phyloP scores from a whole-genome alignment of 2,888 invertebrate genomes.

The Aethes cnicana region DNA sequence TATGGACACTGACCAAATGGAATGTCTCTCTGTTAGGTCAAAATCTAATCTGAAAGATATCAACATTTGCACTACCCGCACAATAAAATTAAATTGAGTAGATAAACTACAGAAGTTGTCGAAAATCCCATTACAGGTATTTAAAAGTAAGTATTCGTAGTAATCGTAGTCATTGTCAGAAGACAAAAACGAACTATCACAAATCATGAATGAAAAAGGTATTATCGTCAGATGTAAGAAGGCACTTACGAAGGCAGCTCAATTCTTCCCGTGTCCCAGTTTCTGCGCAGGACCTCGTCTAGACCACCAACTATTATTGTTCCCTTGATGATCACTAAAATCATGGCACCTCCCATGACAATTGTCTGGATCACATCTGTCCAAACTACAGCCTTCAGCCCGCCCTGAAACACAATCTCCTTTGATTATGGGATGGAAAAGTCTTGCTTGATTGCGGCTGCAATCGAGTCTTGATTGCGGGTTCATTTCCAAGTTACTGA shows the following conservation, averaged over 20 bases:
- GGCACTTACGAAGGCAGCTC: constrained; percentile 83
- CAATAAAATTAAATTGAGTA: too few species aligned
- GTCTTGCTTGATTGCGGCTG: too few species aligned
- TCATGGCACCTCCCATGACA: constrained; percentile 86
- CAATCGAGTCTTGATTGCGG: too few species aligned
- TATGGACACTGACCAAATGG: constrained; percentile 86
- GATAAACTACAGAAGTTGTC: too few species aligned
- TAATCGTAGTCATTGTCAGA: too few species aligned
- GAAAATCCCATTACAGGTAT: background rate
- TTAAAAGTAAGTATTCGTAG: background rate
- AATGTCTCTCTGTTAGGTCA: constrained; percentile 88
- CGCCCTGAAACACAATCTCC: constrained; percentile 73
- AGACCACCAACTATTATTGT: constrained; percentile 85
- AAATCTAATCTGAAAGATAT: constrained; percentile 78
- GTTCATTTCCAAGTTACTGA: too few species aligned
- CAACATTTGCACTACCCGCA: too few species aligned
- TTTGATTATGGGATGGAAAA: too few species aligned
- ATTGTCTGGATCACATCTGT: constrained; percentile 87
- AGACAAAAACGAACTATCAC: too few species aligned
- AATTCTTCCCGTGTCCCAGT: constrained; percentile 82
- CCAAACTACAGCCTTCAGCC: constrained; percentile 87
- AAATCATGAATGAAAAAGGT: too few species aligned
- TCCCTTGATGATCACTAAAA: constrained; percentile 84
- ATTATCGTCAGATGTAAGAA: constrained; percentile 2
- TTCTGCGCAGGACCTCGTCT: constrained; percentile 79